These are phyloP conservation scores for Diabrotica balteata DNA, from an alignment of 2,888 invertebrate genomes.

Conservation along the genomic window DNA sequence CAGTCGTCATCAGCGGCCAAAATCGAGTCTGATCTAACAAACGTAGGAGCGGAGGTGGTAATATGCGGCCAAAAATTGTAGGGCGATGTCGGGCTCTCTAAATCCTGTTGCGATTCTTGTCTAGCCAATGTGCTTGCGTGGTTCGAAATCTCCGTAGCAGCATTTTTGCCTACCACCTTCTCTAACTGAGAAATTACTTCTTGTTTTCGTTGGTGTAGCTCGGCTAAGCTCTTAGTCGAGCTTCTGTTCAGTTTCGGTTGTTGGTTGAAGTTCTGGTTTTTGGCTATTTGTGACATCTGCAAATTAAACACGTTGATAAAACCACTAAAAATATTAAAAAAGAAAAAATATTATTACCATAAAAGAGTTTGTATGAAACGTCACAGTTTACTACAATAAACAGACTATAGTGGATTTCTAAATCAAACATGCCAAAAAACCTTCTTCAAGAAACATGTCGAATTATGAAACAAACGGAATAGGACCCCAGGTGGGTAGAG, in stretches of 20 bases:
- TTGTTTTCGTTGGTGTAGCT: slow-evolving; percentile 68
- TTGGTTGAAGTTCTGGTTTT: slow-evolving; percentile 47
- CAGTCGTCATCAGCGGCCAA: slow-evolving; percentile 70
- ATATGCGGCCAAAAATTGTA: slow-evolving; percentile 57
- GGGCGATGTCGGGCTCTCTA: slow-evolving; percentile 56
- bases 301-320: slow-evolving; percentile 5
- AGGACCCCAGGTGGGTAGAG: no score
- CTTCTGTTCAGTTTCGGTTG: slow-evolving; percentile 47
- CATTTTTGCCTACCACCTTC: slow-evolving; percentile 65
- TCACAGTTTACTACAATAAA: no score
- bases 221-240: slow-evolving; percentile 64
- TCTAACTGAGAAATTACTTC: slow-evolving; percentile 69
- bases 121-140: slow-evolving; percentile 57
- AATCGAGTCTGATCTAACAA: slow-evolving; percentile 62
- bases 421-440: no score
- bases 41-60: slow-evolving; percentile 44
- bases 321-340: not conserved
- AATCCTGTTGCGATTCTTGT: slow-evolving; percentile 55
- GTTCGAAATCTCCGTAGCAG: slow-evolving; percentile 58
- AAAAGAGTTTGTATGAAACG: no score
- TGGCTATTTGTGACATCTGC: slow-evolving; percentile 37
- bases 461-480: no score
- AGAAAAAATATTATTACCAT: no score
- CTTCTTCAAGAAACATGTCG: no score
- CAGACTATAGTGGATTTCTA: no score